Base-by-base conservation (phyloP, 2,797 vertebrate genomes). In the Delichon dasypus region DNA sequence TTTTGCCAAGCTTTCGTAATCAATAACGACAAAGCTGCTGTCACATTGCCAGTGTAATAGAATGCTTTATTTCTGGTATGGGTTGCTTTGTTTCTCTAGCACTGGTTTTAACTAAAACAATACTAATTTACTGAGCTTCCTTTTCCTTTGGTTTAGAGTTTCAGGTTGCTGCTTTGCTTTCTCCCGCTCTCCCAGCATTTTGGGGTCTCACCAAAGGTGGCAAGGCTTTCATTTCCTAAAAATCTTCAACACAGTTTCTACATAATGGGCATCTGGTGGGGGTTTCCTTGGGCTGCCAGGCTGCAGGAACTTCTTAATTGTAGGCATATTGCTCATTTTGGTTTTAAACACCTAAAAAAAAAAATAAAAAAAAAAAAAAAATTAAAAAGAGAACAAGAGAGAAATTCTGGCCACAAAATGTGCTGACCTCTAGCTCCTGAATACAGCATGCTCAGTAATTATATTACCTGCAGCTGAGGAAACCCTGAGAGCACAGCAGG, bases 201-300 rank as follows among this genome's bases (percentile, higher is more conserved):
- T 79, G n/a, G 11, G 11, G n/a, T 78, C 15, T 79, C 27, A 8
- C 32, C 42, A 51, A 85, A 67, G 19, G 32, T 45, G 22, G 34
- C 12, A 67, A 58, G 16, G 19, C 34, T 66, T 84, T 95, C 80
- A 96, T 48, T 57, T 66, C 50, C 61, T 90, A 10, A 99, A 97
- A 88, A 98, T 74, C 23, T 96, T 97, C 89, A 77, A 55, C 61
- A 98, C 97, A 0, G 97, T 98, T 73, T 98, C 97, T n/a, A 96
- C 13, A 2, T 98, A 99, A 7, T 9, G 40, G 3, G 98, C 98
- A 91, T 99, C 98, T 3, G 98, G 98, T 9, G 93, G 97, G 1
- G 98, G 97, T 91, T 98, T 99, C 91, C 98, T 98, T 90, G 98
- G 97, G 94, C 99, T 99, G 44, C 98, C 98, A 9, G 98, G 98